phyloP scores from a whole-genome alignment of 1,140 invertebrate species.

The Lepidurus apus region DNA sequence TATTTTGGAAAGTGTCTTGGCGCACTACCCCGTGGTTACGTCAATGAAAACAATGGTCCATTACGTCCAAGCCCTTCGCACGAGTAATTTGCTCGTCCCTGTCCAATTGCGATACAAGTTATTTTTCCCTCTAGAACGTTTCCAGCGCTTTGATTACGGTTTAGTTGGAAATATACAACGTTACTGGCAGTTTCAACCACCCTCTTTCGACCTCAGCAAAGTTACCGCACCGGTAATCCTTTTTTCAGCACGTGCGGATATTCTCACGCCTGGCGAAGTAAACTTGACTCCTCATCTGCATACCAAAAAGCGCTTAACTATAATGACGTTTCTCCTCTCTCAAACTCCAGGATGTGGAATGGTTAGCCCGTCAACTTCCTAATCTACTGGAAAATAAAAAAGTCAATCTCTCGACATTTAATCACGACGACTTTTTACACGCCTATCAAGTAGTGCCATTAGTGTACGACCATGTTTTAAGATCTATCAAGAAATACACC shows the following conservation, averaged over 20 bases:
- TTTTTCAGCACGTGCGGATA: slow-evolving; percentile 42
- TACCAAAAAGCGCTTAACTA: not conserved
- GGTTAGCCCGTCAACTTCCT: not conserved
- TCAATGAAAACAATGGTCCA: not conserved
- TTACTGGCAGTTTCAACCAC: slow-evolving; percentile 56
- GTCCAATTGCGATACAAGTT: slow-evolving; percentile 23
- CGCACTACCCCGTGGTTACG: not conserved
- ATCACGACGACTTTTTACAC: not conserved
- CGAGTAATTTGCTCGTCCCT: not conserved
- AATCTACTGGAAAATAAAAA: not conserved
- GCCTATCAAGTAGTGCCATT: not conserved
- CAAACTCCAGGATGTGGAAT: not conserved
- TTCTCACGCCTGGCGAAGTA: not conserved
- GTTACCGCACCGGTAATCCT: slow-evolving; percentile 59
- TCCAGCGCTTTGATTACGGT: slow-evolving; percentile 60
- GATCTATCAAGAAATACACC: not conserved
- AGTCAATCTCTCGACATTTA: not conserved
- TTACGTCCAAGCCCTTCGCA: not conserved
- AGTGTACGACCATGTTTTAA: not conserved
- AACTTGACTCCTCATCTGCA: not conserved
- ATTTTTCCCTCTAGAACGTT: slow-evolving; percentile 35
- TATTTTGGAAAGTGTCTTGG: not conserved
- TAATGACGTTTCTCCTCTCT: not conserved
- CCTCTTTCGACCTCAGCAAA: slow-evolving; percentile 57
- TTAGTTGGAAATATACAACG: slow-evolving; percentile 49